Percentiles rank a stretch among this genome's conserved stretches.
phyloP scores from a whole-genome alignment of 2,113 vertebrate species.

The Gobius niger region DNA sequence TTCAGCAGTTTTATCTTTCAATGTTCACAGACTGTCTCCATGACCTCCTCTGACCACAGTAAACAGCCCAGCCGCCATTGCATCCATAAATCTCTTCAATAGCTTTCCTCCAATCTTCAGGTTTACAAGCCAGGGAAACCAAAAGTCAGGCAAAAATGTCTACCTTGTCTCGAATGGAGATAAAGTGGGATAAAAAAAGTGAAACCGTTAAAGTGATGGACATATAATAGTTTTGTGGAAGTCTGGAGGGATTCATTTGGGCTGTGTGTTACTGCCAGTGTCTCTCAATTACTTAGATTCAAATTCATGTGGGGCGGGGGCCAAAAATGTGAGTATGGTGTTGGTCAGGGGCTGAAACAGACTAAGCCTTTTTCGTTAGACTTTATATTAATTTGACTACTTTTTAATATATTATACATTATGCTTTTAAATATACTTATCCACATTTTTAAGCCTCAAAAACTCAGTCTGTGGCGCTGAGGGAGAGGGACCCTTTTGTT shows the following conservation, averaged over 20 bases:
- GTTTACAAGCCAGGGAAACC: neutral
- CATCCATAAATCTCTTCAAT: slow-evolving; percentile 26
- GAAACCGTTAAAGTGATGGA: slow-evolving; percentile 45
- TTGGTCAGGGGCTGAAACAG: too few relatives aligned
- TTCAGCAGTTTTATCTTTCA: slow-evolving; percentile 15
- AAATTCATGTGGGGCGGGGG: neutral
- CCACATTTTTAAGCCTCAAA: too few relatives aligned
- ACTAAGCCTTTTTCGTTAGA: too few relatives aligned
- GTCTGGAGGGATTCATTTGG: slow-evolving; percentile 48
- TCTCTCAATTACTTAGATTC: too few relatives aligned
- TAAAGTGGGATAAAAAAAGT: slow-evolving; percentile 17
- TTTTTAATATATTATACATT: too few relatives aligned
- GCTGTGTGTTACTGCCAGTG: slow-evolving; percentile 18
- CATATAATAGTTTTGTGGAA: slow-evolving; percentile 26
- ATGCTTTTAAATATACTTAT: too few relatives aligned
- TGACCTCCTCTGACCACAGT: neutral
- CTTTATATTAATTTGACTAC: too few relatives aligned
- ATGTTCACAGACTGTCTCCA: too few relatives aligned
- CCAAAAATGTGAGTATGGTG: too few relatives aligned
- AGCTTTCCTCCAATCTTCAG: slow-evolving; percentile 21
- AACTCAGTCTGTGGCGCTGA: too few relatives aligned
- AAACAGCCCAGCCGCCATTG: slow-evolving; percentile 26
- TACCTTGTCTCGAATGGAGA: neutral
- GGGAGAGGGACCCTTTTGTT: too few relatives aligned
- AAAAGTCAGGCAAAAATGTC: neutral